Base-by-base conservation (phyloP, 1,140 invertebrate species). In the Camponotus pennsylvanicus region DNA sequence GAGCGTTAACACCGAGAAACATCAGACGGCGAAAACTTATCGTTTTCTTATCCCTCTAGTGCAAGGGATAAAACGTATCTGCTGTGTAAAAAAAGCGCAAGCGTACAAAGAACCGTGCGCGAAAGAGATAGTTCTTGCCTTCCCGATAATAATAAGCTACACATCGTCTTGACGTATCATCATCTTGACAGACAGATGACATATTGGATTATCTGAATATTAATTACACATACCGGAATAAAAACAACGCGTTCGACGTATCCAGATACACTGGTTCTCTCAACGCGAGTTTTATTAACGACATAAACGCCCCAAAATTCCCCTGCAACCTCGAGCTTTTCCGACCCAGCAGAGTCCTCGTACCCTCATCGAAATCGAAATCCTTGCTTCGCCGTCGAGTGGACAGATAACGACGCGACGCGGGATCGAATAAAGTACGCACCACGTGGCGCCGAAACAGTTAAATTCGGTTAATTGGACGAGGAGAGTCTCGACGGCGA, bases 381-480 rank as follows among this genome's bases (percentile, higher is more conserved):
- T 27, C 45, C 0, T 9, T 1, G 15, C 27, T 71, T 71, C 52
- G 37, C 45, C 37, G 15, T 61, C 21, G 57, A 3, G 18, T n/a
- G 45, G 45, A 55, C 27, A 40, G 69, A 59, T 82, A 75, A 75
- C 52, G 70, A 75, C 52, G 70, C 70, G 32, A 71, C 52, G 27
- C n/a, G n/a, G 32, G 67, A 45, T 59, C 27, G 37, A 59, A 45
- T 34, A n/a, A 71, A 59, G 55, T 83, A 37, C 15, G 11, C 42
- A 9, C 76, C 11, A 45, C 42, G 64, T 69, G 79, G 67, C 79
- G 79, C 79, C 79, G 79, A 83, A 83, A 83, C 69, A 49, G 69
- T 83, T 83, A 83, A 83, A 83, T 73, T 73, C 40, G 69, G 69
- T 83, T 83, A 83, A 83, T 83, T 73, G 79, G 18, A 13, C 45